These are phyloP conservation scores for Pantherophis alleghaniensis DNA, from an alignment of 2,797 vertebrate species.

Conservation along the genomic window DNA sequence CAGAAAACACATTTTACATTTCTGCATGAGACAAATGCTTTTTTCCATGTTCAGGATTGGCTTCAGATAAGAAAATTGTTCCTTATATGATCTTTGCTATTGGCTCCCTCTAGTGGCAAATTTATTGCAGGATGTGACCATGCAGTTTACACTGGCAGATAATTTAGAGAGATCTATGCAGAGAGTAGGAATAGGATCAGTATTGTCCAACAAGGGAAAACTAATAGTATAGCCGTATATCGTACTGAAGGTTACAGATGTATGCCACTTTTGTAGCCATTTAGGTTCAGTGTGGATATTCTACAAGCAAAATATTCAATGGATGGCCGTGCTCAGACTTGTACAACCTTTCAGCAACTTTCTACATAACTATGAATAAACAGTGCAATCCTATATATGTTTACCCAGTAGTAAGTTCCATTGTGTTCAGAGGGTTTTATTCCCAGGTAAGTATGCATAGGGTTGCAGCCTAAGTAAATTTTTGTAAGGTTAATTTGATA, in stretches of 20 bases:
- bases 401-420: background rate
- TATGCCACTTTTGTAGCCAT: background rate
- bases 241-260: background rate
- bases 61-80: constrained; percentile 21
- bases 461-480: background rate
- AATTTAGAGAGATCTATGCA: background rate
- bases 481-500: background rate
- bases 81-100: constrained; percentile 23
- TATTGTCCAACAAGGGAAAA: background rate
- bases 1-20: background rate
- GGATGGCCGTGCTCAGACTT: background rate
- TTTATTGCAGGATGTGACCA: fast-evolving
- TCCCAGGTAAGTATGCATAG: background rate
- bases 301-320: background rate
- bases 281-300: background rate
- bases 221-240: background rate
- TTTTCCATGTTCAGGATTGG: background rate
- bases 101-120: constrained; percentile 60
- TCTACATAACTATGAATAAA: background rate
- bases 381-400: background rate
- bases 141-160: background rate
- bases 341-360: background rate
- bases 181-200: background rate
- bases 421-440: background rate
- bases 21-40: background rate